Conservation (phyloP, 2,797 vertebrate genomes). For the Oreonectes daqikongensis region DNA sequence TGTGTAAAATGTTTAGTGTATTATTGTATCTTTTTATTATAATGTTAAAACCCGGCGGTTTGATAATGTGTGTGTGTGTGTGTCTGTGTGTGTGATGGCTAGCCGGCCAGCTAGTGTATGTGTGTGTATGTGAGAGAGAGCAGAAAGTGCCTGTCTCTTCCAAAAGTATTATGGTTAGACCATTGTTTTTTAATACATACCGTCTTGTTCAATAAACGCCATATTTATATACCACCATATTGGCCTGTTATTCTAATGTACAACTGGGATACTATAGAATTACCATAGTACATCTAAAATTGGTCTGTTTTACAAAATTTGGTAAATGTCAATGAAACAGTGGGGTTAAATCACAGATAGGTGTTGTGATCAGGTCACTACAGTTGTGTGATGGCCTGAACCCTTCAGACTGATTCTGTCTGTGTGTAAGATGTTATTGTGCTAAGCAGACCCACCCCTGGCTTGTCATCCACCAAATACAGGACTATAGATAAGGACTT, state of each 20-base stretch:
- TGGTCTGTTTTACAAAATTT: background rate
- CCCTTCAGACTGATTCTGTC: background rate
- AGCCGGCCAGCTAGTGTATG: background rate
- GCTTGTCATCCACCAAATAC: background rate
- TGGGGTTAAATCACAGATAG: background rate
- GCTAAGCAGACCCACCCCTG: slow-evolving; percentile 7
- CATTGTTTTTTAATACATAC: background rate
- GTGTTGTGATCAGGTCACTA: too few species aligned
- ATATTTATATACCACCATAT: background rate
- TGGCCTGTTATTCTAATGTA: background rate
- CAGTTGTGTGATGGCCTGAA: background rate
- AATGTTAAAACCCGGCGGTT: background rate
- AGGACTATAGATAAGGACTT: background rate
- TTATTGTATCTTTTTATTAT: background rate
- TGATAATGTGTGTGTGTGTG: background rate
- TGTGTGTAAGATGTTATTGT: slow-evolving; percentile 2
- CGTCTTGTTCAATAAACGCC: background rate
- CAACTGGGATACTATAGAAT: background rate
- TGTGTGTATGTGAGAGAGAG: background rate
- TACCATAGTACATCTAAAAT: too few species aligned
- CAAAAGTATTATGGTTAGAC: background rate
- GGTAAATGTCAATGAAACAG: background rate
- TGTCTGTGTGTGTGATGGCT: background rate
- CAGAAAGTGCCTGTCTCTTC: background rate
- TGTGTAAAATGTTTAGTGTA: background rate